phyloP scores from a whole-genome alignment of 2,797 vertebrate genomes.

The Lacerta agilis region DNA sequence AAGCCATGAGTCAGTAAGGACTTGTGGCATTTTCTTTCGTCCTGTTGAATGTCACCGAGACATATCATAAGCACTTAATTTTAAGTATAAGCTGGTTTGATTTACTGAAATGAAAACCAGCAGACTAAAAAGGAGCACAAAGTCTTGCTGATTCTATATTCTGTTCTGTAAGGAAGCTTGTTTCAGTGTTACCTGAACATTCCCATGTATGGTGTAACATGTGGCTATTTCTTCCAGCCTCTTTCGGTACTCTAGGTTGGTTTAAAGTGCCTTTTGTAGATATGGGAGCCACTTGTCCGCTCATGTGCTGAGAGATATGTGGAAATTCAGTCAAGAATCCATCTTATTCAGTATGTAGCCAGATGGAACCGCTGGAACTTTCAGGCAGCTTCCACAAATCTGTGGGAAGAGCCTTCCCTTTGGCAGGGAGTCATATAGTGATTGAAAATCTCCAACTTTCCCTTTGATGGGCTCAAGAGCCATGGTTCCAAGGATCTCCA shows the following conservation, averaged over 20 bases:
- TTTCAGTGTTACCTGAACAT: not conserved
- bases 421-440: too few species aligned
- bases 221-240: not conserved
- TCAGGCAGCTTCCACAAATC: too few species aligned
- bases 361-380: not conserved
- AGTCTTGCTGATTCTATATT: not conserved
- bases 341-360: not conserved
- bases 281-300: not conserved
- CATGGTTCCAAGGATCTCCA: not conserved
- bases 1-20: not conserved
- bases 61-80: not conserved
- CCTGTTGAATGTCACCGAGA: not conserved
- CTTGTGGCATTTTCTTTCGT: not conserved
- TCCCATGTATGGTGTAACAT: not conserved
- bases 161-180: not conserved
- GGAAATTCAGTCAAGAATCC: not conserved
- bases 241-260: not conserved
- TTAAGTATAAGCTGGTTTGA: not conserved
- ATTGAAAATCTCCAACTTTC: not conserved
- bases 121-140: not conserved
- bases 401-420: not conserved
- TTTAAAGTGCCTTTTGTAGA: not conserved
- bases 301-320: not conserved
- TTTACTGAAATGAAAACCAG: constrained; percentile 3
- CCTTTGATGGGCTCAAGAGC: not conserved